These are phyloP conservation scores for Rostratula benghalensis DNA, from an alignment of 2,113 vertebrate genomes.

Conservation along the genomic window DNA sequence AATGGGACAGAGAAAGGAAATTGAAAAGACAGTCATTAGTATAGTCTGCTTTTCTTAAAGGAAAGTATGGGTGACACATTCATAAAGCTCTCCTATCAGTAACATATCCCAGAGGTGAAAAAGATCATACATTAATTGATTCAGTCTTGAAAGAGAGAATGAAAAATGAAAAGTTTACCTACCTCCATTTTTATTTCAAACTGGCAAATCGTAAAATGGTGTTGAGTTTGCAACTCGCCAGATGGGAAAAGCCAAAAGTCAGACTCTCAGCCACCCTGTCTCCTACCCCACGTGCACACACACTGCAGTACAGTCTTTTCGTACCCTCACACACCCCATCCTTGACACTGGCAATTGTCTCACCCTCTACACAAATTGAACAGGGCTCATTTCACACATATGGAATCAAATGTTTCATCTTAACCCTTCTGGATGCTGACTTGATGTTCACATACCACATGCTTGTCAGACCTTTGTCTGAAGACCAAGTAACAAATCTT, in stretches of 20 bases:
- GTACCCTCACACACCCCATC: not conserved
- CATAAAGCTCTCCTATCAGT: slow-evolving; percentile 4
- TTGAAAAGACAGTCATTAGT: slow-evolving; percentile 11
- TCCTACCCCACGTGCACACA: rapidly evolving
- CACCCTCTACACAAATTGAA: not conserved
- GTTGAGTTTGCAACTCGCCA: not conserved
- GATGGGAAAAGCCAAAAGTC: not conserved
- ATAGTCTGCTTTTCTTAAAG: not conserved
- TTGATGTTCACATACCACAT: rapidly evolving
- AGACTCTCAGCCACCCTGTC: not conserved
- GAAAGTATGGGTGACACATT: not conserved
- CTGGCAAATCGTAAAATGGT: not conserved
- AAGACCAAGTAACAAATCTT: not conserved
- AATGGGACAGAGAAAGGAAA: slow-evolving; percentile 36
- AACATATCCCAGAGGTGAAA: slow-evolving; percentile 9
- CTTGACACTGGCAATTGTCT: rapidly evolving
- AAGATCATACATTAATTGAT: slow-evolving; percentile 12
- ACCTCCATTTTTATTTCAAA: not conserved
- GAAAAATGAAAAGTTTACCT: not conserved
- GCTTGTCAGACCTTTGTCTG: not conserved
- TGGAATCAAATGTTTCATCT: not conserved
- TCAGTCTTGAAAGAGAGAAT: not conserved
- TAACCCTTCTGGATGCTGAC: not conserved
- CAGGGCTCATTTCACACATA: not conserved
- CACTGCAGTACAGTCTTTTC: not conserved